These are phyloP conservation scores for Tetranychus piercei DNA, from an alignment of 2,888 invertebrate species.

Conservation along the genomic window DNA sequence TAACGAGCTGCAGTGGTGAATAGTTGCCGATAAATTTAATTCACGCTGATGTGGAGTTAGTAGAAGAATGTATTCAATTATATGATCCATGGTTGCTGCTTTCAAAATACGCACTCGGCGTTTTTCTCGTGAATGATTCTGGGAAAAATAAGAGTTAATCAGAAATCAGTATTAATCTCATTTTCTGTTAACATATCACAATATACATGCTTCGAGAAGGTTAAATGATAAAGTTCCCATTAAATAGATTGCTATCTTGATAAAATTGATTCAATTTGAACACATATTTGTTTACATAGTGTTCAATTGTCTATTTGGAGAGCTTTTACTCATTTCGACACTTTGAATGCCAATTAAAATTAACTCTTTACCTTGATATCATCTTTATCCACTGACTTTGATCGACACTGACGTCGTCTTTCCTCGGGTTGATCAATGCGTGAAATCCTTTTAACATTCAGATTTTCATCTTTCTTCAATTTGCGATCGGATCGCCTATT, in stretches of 20 bases:
- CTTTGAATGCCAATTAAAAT: neutral
- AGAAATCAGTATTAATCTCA: slow-evolving; percentile 3
- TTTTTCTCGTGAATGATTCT: slow-evolving; percentile 96
- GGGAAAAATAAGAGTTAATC: neutral
- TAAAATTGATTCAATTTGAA: no score
- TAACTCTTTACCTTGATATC: neutral
- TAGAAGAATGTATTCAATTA: slow-evolving; percentile 50
- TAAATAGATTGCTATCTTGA: no score
- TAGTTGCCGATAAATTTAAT: slow-evolving; percentile 4
- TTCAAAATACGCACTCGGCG: slow-evolving; percentile 80
- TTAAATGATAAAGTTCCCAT: neutral
- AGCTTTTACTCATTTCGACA: no score
- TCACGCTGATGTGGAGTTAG: slow-evolving; percentile 16
- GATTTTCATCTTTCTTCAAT: neutral
- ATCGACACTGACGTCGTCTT: neutral
- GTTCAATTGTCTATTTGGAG: neutral
- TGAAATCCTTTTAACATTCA: neutral
- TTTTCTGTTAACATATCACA: neutral
- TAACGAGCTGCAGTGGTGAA: neutral
- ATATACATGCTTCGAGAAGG: neutral
- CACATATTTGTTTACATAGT: neutral
- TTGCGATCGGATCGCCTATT: neutral
- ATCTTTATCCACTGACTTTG: neutral
- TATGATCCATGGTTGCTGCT: slow-evolving; percentile 76
- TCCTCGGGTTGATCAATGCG: neutral